Evolutionary conservation across 2,888 invertebrate genomes (phyloP).

Genomic region (Mayetiola destructor): DNA sequence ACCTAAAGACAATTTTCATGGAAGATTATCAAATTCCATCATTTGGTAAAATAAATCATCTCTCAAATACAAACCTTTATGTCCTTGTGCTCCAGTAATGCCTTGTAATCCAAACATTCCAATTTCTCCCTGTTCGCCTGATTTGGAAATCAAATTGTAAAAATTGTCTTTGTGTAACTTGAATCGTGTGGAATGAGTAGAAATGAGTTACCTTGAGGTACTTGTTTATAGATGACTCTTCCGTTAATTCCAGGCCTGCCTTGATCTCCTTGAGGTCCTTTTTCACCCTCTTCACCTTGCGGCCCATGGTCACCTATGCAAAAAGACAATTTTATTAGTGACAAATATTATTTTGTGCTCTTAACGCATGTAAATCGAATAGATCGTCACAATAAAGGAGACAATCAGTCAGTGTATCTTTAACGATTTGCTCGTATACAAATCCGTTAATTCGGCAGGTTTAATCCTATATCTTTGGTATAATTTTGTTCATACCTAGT

Average conservation of each 20-base stretch:
- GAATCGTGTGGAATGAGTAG: neutral
- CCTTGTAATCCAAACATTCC: constrained; percentile 44
- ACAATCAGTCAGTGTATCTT: no score
- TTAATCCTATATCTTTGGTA: no score
- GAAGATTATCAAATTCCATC: no score
- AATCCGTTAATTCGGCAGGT: no score
- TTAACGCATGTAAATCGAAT: no score
- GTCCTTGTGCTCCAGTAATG: constrained; percentile 44
- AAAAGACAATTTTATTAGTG: neutral
- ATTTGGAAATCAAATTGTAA: neutral
- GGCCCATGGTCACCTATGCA: constrained; percentile 34
- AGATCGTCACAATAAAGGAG: no score
- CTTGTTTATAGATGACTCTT: constrained; percentile 17
- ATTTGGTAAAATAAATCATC: no score
- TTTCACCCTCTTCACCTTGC: constrained; percentile 30
- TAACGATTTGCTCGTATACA: no score
- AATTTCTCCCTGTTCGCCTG: constrained; percentile 34
- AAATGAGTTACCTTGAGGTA: constrained; percentile 23
- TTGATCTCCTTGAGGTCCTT: constrained; percentile 32
- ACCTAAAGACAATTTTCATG: no score
- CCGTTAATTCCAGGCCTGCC: constrained; percentile 35
- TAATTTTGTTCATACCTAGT: neutral
- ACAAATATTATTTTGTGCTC: no score
- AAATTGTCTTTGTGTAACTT: neutral
- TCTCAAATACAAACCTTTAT: no score